Evolutionary conservation across 2,888 invertebrate species (phyloP).

Genomic region (Chaetogeoica ovagalla): DNA sequence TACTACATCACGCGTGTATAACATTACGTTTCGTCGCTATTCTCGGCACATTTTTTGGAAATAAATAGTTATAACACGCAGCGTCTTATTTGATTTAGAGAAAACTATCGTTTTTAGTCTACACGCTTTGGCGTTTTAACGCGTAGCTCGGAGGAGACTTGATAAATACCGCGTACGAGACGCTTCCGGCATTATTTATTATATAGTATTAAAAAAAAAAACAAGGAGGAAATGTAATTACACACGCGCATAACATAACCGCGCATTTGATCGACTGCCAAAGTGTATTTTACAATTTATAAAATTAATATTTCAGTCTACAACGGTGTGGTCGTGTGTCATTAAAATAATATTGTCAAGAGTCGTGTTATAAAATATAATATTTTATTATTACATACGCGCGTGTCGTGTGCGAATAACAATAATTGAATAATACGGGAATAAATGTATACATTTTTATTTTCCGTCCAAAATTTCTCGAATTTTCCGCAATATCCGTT

Average conservation of each 20-base stretch:
- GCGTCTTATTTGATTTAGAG: background rate
- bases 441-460: too few relatives aligned
- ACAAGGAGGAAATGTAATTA: background rate
- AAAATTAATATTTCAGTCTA: constrained; percentile 9
- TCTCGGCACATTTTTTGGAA: background rate
- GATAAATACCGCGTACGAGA: background rate
- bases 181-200: constrained; percentile 3
- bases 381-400: background rate
- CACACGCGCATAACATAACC: background rate
- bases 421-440: background rate
- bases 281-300: background rate
- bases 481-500: too few relatives aligned
- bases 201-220: background rate
- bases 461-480: too few relatives aligned
- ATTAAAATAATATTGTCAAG: background rate
- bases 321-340: background rate
- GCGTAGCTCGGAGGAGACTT: background rate
- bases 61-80: background rate
- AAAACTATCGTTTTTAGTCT: constrained; percentile 18
- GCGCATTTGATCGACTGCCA: constrained; percentile 31
- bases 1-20: background rate
- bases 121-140: background rate
- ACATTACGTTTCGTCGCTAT: background rate
- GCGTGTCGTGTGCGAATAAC: background rate
- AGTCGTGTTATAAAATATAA: background rate